Conservation (phyloP, 2,113 vertebrate species). For the Mellivora capensis region DNA sequence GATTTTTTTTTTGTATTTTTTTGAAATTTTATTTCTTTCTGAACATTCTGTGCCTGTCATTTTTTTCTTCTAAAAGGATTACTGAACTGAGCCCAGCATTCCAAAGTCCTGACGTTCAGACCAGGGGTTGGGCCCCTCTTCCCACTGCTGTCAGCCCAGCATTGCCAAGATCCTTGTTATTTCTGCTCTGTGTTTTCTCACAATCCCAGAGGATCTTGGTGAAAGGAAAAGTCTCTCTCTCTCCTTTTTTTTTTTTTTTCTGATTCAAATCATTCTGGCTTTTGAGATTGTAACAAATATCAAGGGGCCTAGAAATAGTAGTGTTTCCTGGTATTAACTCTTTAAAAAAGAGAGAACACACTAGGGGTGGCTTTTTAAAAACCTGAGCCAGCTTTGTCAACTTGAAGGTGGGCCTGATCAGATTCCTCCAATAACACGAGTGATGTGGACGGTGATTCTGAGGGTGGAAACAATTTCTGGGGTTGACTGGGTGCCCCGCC, state of each 20-base stretch:
- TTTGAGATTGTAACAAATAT: neutral
- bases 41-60: slow-evolving; percentile 31
- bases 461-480: neutral
- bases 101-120: neutral
- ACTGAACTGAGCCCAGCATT: neutral
- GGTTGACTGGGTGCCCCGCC: neutral
- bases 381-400: neutral
- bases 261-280: slow-evolving; percentile 27
- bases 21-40: neutral
- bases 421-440: neutral
- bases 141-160: neutral
- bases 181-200: neutral
- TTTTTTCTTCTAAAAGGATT: neutral
- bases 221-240: neutral
- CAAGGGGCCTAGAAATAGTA: neutral
- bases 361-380: neutral
- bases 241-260: neutral
- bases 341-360: neutral
- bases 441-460: no score
- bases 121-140: neutral
- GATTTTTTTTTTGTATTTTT: neutral
- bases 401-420: no score
- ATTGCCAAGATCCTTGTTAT: neutral
- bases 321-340: neutral
- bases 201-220: neutral